These are phyloP conservation scores for Palythoa caribaeorum DNA, from an alignment of 92 coral and sea anemone genomes.

Conservation along the genomic window DNA sequence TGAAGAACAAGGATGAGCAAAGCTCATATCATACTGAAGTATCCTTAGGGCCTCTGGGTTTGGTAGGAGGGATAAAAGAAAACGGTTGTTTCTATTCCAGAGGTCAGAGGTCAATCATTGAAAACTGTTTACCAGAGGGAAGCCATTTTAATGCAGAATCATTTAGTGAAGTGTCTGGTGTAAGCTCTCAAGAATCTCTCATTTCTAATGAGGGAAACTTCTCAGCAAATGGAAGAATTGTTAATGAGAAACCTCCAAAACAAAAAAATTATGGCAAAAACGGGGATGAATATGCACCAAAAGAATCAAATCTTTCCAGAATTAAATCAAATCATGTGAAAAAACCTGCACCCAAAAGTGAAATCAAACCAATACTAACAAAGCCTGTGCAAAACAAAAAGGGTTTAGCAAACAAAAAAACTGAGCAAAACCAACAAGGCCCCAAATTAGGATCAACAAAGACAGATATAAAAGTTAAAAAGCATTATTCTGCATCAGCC, in stretches of 20 bases:
- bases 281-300: slow-evolving; percentile 47
- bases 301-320: slow-evolving; percentile 33
- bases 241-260: not conserved
- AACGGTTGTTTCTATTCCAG: not conserved
- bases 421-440: slow-evolving; percentile 27
- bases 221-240: not conserved
- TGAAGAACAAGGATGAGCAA: not conserved
- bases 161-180: slow-evolving; percentile 3
- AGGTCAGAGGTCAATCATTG: slow-evolving; percentile 28
- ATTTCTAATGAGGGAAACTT: not conserved
- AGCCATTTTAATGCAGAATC: not conserved
- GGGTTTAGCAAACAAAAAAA: not conserved
- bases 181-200: slow-evolving; percentile 25
- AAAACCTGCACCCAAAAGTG: slow-evolving; percentile 19
- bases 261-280: slow-evolving; percentile 44
- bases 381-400: slow-evolving; percentile 40
- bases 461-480: slow-evolving; percentile 16
- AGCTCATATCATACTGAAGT: not conserved
- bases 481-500: slow-evolving; percentile 50
- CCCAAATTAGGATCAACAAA: slow-evolving; percentile 1
- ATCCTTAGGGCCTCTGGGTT: not conserved
- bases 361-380: slow-evolving; percentile 29
- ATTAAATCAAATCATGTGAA: slow-evolving; percentile 47
- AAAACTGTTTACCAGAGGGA: not conserved
- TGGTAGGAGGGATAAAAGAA: not conserved